Evolutionary conservation across 2,113 vertebrate genomes (phyloP).

Genomic region (Sebastes schlegelii): DNA sequence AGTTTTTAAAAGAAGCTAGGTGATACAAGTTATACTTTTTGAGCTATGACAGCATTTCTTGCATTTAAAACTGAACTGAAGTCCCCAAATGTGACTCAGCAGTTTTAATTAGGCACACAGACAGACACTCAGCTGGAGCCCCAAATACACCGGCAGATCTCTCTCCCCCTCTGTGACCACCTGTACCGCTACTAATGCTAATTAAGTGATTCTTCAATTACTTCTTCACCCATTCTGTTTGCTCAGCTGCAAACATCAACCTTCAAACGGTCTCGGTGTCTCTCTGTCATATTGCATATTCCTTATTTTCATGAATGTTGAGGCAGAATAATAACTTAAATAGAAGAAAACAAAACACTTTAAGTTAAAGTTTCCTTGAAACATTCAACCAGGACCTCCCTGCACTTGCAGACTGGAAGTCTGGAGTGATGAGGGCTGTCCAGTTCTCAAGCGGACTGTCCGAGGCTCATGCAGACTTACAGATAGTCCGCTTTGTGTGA

Average conservation of each 20-base stretch:
- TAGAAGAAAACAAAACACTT: not conserved
- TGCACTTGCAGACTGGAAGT: not conserved
- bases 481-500: not conserved
- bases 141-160: slow-evolving; percentile 28
- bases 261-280: slow-evolving; percentile 12
- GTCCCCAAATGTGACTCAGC: slow-evolving; percentile 51
- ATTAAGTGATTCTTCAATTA: slow-evolving; percentile 60
- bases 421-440: not conserved
- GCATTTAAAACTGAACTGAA: slow-evolving; percentile 8
- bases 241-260: slow-evolving; percentile 43
- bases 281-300: slow-evolving; percentile 1
- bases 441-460: not conserved
- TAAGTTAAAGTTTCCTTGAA: too few species aligned
- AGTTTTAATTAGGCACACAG: slow-evolving; percentile 62
- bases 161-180: slow-evolving; percentile 43
- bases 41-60: slow-evolving; percentile 29
- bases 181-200: slow-evolving; percentile 48
- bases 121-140: slow-evolving; percentile 50
- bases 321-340: not conserved
- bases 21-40: not conserved
- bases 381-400: not conserved
- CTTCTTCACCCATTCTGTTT: slow-evolving; percentile 43
- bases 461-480: not conserved
- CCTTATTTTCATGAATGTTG: not conserved
- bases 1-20: not conserved